phyloP scores from a whole-genome alignment of 2,888 invertebrate genomes.

The Hyposoter didymator region DNA sequence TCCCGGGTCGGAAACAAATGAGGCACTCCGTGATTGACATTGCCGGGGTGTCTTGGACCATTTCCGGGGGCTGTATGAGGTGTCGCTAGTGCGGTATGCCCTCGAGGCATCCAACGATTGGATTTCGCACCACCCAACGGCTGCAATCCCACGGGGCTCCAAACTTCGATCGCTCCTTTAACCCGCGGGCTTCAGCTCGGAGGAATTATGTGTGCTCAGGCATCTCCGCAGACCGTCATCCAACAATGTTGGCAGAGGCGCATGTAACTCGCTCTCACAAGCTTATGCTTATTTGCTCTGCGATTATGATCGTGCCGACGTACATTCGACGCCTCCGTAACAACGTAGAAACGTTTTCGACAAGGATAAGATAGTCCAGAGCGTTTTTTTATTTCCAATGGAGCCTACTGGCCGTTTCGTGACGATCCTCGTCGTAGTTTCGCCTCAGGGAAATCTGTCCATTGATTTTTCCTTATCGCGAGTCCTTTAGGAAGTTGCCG shows the following conservation, averaged over 20 bases:
- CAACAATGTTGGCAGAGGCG: constrained; percentile 40
- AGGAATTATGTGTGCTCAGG: constrained; percentile 29
- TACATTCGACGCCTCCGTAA: constrained; percentile 67
- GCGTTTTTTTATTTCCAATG: constrained; percentile 14
- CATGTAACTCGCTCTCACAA: constrained; percentile 42
- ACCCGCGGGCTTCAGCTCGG: background rate
- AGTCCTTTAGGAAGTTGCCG: background rate
- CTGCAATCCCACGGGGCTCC: constrained; percentile 42
- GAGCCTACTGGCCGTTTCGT: constrained; percentile 1
- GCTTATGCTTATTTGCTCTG: constrained; percentile 55
- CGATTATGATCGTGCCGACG: constrained; percentile 56
- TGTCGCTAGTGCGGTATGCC: constrained; percentile 47
- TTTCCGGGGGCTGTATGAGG: constrained; percentile 52
- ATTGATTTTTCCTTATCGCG: constrained; percentile 10
- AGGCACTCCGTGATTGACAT: constrained; percentile 75
- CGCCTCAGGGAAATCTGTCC: background rate
- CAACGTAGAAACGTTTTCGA: constrained; percentile 45
- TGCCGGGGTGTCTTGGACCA: constrained; percentile 69
- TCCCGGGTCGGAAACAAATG: constrained; percentile 71
- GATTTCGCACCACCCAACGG: constrained; percentile 74
- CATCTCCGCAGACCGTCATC: constrained; percentile 34
- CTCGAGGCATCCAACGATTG: constrained; percentile 76
- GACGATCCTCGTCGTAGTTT: background rate
- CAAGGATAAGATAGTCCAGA: constrained; percentile 22
- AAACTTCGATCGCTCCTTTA: constrained; percentile 54